Evolutionary conservation across 1,140 invertebrate genomes (phyloP).

Genomic region (Pristionchus pacificus): DNA sequence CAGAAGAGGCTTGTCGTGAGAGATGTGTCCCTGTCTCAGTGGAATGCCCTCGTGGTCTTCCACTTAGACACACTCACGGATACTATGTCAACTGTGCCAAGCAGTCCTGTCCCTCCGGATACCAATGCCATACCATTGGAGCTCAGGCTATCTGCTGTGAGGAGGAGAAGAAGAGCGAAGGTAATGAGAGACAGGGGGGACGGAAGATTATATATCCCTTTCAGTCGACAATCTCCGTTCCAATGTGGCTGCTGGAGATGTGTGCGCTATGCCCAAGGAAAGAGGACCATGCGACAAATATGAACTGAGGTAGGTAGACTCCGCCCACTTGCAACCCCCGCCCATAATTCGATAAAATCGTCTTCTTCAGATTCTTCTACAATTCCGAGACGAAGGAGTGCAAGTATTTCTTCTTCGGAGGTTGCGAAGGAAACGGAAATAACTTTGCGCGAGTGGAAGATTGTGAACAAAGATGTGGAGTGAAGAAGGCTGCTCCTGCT

Average conservation of each 20-base stretch:
- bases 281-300: slow-evolving; percentile 56
- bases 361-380: slow-evolving; percentile 47
- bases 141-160: slow-evolving; percentile 46
- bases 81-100: slow-evolving; percentile 45
- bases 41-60: not conserved
- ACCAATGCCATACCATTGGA: slow-evolving; percentile 37
- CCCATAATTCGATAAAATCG: too few species aligned
- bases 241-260: not conserved
- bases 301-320: slow-evolving; percentile 36
- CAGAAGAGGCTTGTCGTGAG: slow-evolving; percentile 43
- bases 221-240: not conserved
- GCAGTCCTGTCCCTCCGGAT: slow-evolving; percentile 46
- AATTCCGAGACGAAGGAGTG: slow-evolving; percentile 63
- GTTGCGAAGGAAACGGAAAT: slow-evolving; percentile 79
- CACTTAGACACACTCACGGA: not conserved
- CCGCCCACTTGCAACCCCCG: too few species aligned
- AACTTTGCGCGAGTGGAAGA: slow-evolving; percentile 75
- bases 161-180: slow-evolving; percentile 38
- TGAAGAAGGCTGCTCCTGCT: not conserved
- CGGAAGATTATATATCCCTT: too few species aligned
- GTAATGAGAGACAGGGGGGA: not conserved
- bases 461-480: slow-evolving; percentile 74
- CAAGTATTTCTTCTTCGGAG: slow-evolving; percentile 73
- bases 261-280: slow-evolving; percentile 50
- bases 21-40: slow-evolving; percentile 37